These are phyloP conservation scores for Scatophagus argus DNA, from an alignment of 2,113 vertebrate species.

Conservation along the genomic window DNA sequence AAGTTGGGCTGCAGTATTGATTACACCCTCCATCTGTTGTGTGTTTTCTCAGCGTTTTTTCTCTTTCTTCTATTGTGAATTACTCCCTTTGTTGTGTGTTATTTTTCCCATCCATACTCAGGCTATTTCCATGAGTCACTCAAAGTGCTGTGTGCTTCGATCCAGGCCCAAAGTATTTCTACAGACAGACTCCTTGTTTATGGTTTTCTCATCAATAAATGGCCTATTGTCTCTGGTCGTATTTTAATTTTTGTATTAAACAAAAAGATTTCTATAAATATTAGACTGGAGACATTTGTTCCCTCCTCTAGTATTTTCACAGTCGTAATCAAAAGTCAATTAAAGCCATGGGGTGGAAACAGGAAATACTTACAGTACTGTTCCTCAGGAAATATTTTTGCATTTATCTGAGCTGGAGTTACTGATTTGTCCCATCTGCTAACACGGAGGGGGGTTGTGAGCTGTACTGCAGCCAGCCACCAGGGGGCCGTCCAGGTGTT, in stretches of 20 bases:
- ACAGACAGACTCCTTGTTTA: slow-evolving; percentile 65
- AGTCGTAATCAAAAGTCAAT: not conserved
- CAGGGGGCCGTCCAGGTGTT: no score
- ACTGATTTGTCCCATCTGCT: no score
- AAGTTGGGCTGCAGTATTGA: slow-evolving; percentile 68
- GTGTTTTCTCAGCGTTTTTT: slow-evolving; percentile 60
- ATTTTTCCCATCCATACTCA: slow-evolving; percentile 60
- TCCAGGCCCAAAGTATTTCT: slow-evolving; percentile 61
- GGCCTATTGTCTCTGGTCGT: slow-evolving; percentile 52
- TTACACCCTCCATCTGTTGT: slow-evolving; percentile 79
- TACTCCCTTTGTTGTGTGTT: slow-evolving; percentile 77
- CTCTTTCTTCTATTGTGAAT: slow-evolving; percentile 75
- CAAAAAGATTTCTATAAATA: slow-evolving; percentile 34
- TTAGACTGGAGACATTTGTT: slow-evolving; percentile 3
- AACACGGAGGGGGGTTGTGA: no score
- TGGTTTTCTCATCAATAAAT: slow-evolving; percentile 76
- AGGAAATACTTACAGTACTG: slow-evolving; percentile 6
- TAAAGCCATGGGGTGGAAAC: not conserved
- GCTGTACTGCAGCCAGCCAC: no score
- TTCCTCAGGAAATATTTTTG: no score
- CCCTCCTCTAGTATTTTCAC: slow-evolving; percentile 9
- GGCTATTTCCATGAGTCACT: slow-evolving; percentile 78
- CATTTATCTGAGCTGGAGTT: no score
- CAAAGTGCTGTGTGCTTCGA: slow-evolving; percentile 35
- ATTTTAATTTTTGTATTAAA: slow-evolving; percentile 31